Base-by-base conservation (phyloP, 2,888 invertebrate species). In the Hybos culiciformis region DNA sequence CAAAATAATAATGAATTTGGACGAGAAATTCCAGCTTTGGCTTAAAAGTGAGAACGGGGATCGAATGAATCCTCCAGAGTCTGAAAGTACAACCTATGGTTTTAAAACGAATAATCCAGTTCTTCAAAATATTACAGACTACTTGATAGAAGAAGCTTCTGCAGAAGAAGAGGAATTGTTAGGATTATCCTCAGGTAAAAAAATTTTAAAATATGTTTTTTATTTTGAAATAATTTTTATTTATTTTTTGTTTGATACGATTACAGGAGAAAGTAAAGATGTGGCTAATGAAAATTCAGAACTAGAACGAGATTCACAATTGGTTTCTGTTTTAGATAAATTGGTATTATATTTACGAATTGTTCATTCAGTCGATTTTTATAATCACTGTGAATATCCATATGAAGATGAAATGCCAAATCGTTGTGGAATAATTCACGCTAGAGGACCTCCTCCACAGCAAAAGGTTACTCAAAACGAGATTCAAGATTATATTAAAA, bases 361-460 rank as follows among this genome's bases (percentile, higher is more conserved):
- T 37, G 98, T 99, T 1, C 96, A 99, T 66, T 97, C 97, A 0
- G 86, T 98, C 41, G 98, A 99, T 66, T 99, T 92, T 64, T 99
- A 99, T 69, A 96, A 96, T 68, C 93, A 93, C 59, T 93, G 92
- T 59, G 97, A 98, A 61, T 99, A 99, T 68, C 93, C 96, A 0
- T 93, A 94, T 56, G 98, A 99, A 66, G 98, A 99, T 63, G 94
- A 96, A 66, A 99, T 99, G 98, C 98, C 98, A 0, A 97, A 98
- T 66, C 76, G 94, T 29, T 94, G 97, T 66, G 97, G 97, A 9
- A 93, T 99, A 52, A 87, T 99, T 74, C 98, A 98, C 60, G 93
- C 93, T 0, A 75, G 98, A 38, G 94, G 94, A 3, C 80, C 83
- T 9, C 76, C 87, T 0, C 92, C 94, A 0, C 74, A 79, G 8